A percentile compares a stretch with the other conserved stretches of the same genome.
phyloP scores from a whole-genome alignment of 2,113 vertebrate species.

The Pseudorhombus dupliciocellatus region DNA sequence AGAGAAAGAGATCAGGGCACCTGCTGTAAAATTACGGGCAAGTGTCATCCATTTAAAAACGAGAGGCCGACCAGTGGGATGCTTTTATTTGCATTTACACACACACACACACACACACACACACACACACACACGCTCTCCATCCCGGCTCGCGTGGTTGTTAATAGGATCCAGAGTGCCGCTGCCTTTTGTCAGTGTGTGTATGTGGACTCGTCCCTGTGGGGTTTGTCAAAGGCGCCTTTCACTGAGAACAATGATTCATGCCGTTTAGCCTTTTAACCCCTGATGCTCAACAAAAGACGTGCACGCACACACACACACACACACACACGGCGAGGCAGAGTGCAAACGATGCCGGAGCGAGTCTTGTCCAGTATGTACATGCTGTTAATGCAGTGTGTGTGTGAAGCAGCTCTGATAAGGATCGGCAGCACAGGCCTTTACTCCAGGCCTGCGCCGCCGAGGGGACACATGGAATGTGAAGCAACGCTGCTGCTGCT shows the following conservation, averaged over 20 bases:
- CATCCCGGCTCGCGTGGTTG: slow-evolving; percentile 27
- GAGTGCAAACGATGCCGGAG: slow-evolving; percentile 13
- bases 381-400: neutral
- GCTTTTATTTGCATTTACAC: slow-evolving; percentile 65
- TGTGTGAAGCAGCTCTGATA: neutral
- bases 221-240: slow-evolving; percentile 74
- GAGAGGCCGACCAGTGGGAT: slow-evolving; percentile 52
- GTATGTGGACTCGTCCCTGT: slow-evolving; percentile 74
- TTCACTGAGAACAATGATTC: slow-evolving; percentile 81
- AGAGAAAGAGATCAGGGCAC: slow-evolving; percentile 50
- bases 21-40: slow-evolving; percentile 72
- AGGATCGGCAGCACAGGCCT: neutral
- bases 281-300: slow-evolving; percentile 65
- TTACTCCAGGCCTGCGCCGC: neutral
- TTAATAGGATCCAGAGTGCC: slow-evolving; percentile 69
- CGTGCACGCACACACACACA: slow-evolving; percentile 22
- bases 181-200: slow-evolving; percentile 70
- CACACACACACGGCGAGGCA: slow-evolving; percentile 26
- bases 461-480: neutral
- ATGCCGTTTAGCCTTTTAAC: slow-evolving; percentile 83
- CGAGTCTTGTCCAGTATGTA: slow-evolving; percentile 2
- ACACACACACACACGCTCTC: slow-evolving; percentile 8
- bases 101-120: slow-evolving; percentile 26
- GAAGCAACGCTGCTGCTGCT: neutral
- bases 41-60: slow-evolving; percentile 69